Evolutionary conservation across 2,888 invertebrate species (phyloP).

Genomic region (Andrena trimmerana): DNA sequence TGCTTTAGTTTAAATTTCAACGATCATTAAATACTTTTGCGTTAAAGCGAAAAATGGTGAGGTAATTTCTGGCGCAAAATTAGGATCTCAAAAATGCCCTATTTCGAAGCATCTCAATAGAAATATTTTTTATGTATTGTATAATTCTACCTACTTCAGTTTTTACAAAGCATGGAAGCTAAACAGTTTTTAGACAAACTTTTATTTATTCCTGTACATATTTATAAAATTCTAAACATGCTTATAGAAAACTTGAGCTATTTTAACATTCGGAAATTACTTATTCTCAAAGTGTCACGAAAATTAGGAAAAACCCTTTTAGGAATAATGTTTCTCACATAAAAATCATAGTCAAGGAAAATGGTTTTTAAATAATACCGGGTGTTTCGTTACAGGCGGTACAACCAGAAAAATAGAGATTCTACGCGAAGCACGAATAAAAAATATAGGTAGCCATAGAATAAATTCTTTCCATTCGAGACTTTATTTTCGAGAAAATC

Average conservation of each 20-base stretch:
- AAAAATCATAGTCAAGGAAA: not conserved
- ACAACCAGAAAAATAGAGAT: too few relatives aligned
- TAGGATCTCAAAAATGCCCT: not conserved
- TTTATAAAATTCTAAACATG: too few relatives aligned
- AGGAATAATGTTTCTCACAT: not conserved
- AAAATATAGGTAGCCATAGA: too few relatives aligned
- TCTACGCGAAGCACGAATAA: too few relatives aligned
- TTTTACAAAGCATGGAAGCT: too few relatives aligned
- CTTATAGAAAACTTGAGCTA: not conserved
- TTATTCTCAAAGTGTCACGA: not conserved
- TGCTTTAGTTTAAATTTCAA: slow-evolving; percentile 10
- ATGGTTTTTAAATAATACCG: not conserved
- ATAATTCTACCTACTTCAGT: too few relatives aligned
- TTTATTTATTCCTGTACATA: too few relatives aligned
- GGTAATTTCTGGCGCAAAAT: not conserved
- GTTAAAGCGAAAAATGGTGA: not conserved
- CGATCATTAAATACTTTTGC: not conserved
- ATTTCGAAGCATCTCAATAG: not conserved
- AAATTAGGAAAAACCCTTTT: not conserved
- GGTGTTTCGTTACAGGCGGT: too few relatives aligned
- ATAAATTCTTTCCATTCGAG: too few relatives aligned
- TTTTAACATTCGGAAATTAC: not conserved
- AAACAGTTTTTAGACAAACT: too few relatives aligned
- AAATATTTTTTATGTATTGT: too few relatives aligned
- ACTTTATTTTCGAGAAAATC: too few relatives aligned